These are phyloP conservation scores for Dolichopus griseipennis DNA, from an alignment of 2,888 invertebrate species.

Conservation along the genomic window DNA sequence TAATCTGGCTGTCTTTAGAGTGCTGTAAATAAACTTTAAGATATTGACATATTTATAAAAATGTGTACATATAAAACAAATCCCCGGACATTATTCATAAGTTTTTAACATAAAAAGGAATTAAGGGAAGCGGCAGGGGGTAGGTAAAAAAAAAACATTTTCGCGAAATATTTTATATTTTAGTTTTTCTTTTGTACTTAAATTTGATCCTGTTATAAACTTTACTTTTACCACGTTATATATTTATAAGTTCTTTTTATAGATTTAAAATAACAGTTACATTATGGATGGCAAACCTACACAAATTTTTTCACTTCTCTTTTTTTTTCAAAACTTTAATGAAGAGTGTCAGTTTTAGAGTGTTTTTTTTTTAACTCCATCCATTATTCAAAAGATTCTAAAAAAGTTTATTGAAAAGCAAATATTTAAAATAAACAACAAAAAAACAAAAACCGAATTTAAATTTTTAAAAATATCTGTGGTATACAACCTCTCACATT, in stretches of 20 bases:
- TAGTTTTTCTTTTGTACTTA: not conserved
- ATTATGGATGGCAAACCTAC: not conserved
- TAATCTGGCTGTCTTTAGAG: too few species aligned
- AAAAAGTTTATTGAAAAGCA: not conserved
- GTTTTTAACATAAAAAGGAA: too few species aligned
- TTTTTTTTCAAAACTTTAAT: not conserved
- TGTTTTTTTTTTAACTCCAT: not conserved
- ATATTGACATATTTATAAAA: too few species aligned
- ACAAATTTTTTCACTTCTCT: not conserved
- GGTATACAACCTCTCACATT: too few species aligned
- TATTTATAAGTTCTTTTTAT: not conserved
- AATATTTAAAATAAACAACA: not conserved
- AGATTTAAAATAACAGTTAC: not conserved
- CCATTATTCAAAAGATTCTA: not conserved
- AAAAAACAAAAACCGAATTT: too few species aligned
- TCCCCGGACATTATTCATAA: too few species aligned
- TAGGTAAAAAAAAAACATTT: too few species aligned
- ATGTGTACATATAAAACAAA: too few species aligned
- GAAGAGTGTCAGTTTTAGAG: not conserved
- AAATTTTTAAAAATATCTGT: too few species aligned
- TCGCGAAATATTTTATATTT: not conserved
- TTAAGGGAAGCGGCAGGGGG: too few species aligned
- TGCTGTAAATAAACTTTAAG: too few species aligned
- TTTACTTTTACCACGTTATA: not conserved
- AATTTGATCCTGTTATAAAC: not conserved